Conservation (phyloP, 37 sponge, comb jelly and placozoan species). For the Spongilla lacustris region DNA sequence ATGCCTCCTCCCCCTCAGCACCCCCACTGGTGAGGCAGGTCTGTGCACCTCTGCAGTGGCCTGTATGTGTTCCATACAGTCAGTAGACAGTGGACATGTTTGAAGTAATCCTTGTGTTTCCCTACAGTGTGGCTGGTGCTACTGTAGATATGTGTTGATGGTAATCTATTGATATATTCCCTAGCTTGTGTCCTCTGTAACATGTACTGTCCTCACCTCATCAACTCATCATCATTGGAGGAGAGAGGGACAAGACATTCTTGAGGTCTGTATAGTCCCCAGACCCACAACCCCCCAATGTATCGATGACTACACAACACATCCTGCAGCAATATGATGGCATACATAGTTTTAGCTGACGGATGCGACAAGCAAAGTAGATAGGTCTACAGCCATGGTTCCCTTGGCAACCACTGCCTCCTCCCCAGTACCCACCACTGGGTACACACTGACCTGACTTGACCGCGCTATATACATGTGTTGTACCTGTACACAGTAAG, state of each 20-base stretch:
- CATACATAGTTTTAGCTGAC: constrained; percentile 35
- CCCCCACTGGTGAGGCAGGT: not conserved
- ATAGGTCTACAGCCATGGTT: no score
- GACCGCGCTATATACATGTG: constrained; percentile 52
- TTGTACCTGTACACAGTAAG: constrained; percentile 61
- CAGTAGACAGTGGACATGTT: constrained; percentile 38
- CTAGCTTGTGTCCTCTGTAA: no score
- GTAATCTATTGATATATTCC: no score
- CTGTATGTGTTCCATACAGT: constrained; percentile 45
- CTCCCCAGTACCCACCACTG: constrained; percentile 43
- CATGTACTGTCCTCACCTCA: constrained; percentile 2
- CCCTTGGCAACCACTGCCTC: no score
- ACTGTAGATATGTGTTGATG: no score
- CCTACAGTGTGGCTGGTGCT: no score
- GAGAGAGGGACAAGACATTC: constrained; percentile 50
- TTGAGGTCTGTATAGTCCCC: constrained; percentile 7
- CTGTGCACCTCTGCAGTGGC: constrained; percentile 35
- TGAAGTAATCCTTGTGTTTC: no score
- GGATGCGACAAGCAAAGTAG: constrained; percentile 22
- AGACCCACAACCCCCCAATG: no score
- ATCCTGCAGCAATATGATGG: constrained; percentile 60
- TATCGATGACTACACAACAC: not conserved
- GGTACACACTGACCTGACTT: constrained; percentile 68
- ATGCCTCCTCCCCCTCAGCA: not conserved
- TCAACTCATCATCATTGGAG: constrained; percentile 62